Base-by-base conservation (phyloP, 92 coral and sea anemone species). In the Nematostella vectensis region DNA sequence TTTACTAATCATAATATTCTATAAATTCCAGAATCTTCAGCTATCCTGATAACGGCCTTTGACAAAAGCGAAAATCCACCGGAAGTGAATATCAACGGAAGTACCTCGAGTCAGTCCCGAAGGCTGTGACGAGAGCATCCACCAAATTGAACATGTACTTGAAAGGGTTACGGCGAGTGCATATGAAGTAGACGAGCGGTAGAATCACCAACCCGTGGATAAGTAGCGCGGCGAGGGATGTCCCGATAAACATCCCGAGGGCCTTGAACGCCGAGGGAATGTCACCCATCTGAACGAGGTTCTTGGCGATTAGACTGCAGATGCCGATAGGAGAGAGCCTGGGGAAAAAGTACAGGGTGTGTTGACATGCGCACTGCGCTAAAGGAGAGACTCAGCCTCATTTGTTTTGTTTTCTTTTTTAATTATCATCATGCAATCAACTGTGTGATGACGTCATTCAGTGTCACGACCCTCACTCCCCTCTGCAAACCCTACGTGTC, bases 261-360 rank as follows among this genome's bases (percentile, higher is more conserved):
- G 83, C 70, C 55, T 53, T 40, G 48, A 83, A 75, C 4, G 73
- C 61, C 27, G 59, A 51, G 0, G 68, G 69, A 9, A 83, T 81
- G 65, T 70, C 76, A 3, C 25, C 42, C 94, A 83, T 83, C 58
- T 64, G 63, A 8, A 79, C 94, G 21, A 83, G 69, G 39, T 83
- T 79, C 52, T 76, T 75, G 30, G 94, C 94, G 2, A 83, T 83
- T 65, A 83, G 38, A 49, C 94, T 79, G 51, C 94, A 83, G 47
- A 83, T 83, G 45, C 94, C 94, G 29, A 83, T 64, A 12, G 94
- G 94, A 10, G 94, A 81, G 36, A 80, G 72, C 94, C 94, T 83
- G 50, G 58, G 38, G 29, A 27, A 47, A 17, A 55, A 39, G 2
- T 9, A 45, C 12, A 45, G 4, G 51, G 51, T 4, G 15, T 33